These are phyloP conservation scores for Eristalinus sepulchralis DNA, from an alignment of 2,888 invertebrate genomes.

Conservation along the genomic window DNA sequence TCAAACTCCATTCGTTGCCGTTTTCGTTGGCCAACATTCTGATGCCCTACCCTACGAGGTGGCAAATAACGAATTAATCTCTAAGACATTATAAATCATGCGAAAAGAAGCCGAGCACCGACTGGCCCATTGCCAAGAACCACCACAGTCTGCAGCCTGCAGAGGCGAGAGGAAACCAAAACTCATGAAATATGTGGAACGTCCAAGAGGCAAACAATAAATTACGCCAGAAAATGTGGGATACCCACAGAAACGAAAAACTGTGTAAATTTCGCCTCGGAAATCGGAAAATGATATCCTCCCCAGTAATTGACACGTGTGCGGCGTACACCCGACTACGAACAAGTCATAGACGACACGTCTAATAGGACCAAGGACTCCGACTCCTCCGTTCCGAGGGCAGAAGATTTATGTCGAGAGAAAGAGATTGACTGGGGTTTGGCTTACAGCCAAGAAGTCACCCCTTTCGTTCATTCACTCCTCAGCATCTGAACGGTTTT, in stretches of 20 bases:
- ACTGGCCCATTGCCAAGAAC: slow-evolving; percentile 39
- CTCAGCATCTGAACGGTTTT: slow-evolving; percentile 5
- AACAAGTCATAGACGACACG: slow-evolving; percentile 11
- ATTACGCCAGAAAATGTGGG: not conserved
- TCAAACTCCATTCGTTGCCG: not conserved
- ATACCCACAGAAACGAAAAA: slow-evolving; percentile 11
- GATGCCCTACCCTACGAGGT: not conserved
- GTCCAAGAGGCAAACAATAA: slow-evolving; percentile 35
- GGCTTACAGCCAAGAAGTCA: slow-evolving; percentile 57
- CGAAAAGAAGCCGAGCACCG: slow-evolving; percentile 1
- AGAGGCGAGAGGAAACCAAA: not conserved
- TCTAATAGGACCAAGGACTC: slow-evolving; percentile 32
- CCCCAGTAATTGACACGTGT: slow-evolving; percentile 58
- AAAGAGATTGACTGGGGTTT: slow-evolving; percentile 16
- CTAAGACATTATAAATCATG: slow-evolving; percentile 33
- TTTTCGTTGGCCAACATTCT: not conserved
- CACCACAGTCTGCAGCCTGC: not conserved
- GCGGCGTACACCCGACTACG: slow-evolving; percentile 3
- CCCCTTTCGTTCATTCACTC: slow-evolving; percentile 37
- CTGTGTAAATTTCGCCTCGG: slow-evolving; percentile 27
- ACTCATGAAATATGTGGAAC: slow-evolving; percentile 39
- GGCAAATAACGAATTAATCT: slow-evolving; percentile 5
- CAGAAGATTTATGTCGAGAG: slow-evolving; percentile 27
- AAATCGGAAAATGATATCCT: slow-evolving; percentile 57
- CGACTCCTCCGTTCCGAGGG: not conserved